phyloP scores from a whole-genome alignment of 1,140 invertebrate genomes.

The Lethrus apterus region DNA sequence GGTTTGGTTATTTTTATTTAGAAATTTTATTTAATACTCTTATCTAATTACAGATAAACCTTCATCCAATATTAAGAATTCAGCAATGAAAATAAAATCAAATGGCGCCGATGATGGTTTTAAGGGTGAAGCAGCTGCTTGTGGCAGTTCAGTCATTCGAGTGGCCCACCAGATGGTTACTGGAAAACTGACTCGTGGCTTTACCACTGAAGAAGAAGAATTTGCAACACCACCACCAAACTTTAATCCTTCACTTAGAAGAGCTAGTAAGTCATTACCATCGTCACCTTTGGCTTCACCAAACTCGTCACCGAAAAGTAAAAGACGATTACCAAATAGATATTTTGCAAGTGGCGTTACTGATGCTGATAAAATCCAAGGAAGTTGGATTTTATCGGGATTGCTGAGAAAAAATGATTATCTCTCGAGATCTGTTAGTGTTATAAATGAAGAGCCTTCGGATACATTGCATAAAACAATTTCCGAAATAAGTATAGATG shows the following conservation, averaged over 20 bases:
- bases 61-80: background rate
- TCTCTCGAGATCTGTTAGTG: constrained; percentile 45
- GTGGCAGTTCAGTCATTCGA: constrained; percentile 61
- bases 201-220: constrained; percentile 31
- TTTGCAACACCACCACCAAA: constrained; percentile 19
- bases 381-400: constrained; percentile 47
- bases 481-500: constrained; percentile 24
- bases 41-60: background rate
- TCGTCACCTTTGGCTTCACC: constrained; percentile 58
- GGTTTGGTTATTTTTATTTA: too few species aligned
- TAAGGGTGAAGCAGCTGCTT: constrained; percentile 59
- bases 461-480: constrained; percentile 21
- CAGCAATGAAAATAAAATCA: constrained; percentile 50
- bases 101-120: constrained; percentile 61
- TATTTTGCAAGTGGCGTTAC: constrained; percentile 46
- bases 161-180: constrained; percentile 67
- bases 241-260: constrained; percentile 41
- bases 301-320: constrained; percentile 48
- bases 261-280: constrained; percentile 63
- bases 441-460: constrained; percentile 35
- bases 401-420: constrained; percentile 40
- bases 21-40: too few species aligned
- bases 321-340: constrained; percentile 46
- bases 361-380: constrained; percentile 42
- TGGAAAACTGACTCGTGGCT: constrained; percentile 34